Base-by-base conservation (phyloP, 1,140 invertebrate species). In the Heliothis subflexa region DNA sequence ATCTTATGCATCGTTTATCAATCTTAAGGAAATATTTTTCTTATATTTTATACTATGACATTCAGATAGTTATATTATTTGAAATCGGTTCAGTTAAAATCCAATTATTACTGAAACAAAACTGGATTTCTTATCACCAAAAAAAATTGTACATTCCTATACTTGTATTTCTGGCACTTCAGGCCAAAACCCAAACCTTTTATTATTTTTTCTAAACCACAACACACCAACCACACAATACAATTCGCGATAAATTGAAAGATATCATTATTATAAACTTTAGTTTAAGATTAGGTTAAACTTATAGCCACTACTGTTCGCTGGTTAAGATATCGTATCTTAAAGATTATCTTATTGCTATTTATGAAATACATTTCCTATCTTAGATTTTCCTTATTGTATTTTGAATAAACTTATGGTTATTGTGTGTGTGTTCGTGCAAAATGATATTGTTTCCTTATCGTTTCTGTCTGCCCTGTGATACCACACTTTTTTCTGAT, bases 341-440 rank as follows among this genome's bases (percentile, higher is more conserved):
- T 16, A 47, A 66, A 47, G 16, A 47, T 66, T 66, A 66, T 66
- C 62, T 66, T 66, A 66, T 47, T 66, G 28, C 40, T 66, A 66
- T 66, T 66, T 66, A 66, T 47, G 62, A 66, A 66, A 40, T 16
- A 40, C 33, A 40, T 47, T 18, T 66, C n/a, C 62, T 66, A 66
- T 66, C 62, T 16, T 7, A 66, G 14, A 62, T 45, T 66, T 47
- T 13, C 40, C 16, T 66, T 40, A 40, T 40, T 40, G 33, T 40
- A 9, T 40, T 40, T 7, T 5, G 33, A 40, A 40, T 40, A 40
- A 40, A 40, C 33, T 40, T 9, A 40, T 9, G 33, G 33, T 9
- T 40, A 0, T 40, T 40, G 33, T 40, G 0, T 40, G 0, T 40
- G 33, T 40, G 33, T 40, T 40, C 33, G 62, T 47, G 40, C 16